Evolutionary conservation across 2,113 vertebrate species (phyloP).

Genomic region (Silurus meridionalis): DNA sequence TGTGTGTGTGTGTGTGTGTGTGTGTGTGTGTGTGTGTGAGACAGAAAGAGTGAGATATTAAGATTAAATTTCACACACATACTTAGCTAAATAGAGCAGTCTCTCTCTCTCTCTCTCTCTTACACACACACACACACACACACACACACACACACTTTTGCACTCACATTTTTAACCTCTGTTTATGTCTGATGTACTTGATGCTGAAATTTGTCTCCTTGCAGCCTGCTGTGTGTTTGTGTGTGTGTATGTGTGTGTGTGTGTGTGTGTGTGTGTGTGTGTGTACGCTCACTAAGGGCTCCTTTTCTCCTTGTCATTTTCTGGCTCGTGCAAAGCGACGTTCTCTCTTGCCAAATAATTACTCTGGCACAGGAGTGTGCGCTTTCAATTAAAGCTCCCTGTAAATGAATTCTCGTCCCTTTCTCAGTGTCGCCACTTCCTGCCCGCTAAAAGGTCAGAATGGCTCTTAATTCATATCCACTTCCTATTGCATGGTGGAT

Average conservation of each 20-base stretch:
- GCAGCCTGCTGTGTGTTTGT: background rate
- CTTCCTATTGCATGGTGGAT: background rate
- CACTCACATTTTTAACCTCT: slow-evolving; percentile 4
- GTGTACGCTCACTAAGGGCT: background rate
- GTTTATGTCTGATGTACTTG: slow-evolving; percentile 12
- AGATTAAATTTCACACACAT: slow-evolving; percentile 14
- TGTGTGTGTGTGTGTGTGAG: background rate
- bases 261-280: slow-evolving; percentile 57
- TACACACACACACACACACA: too few species aligned
- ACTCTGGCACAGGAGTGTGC: slow-evolving; percentile 40
- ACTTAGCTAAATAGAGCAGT: background rate
- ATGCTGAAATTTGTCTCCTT: slow-evolving; percentile 12
- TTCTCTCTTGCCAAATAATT: slow-evolving; percentile 41
- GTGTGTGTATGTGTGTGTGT: slow-evolving; percentile 42
- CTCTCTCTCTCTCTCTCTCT: too few species aligned
- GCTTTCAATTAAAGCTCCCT: slow-evolving; percentile 45
- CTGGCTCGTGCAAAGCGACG: slow-evolving; percentile 19
- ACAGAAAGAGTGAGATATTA: background rate
- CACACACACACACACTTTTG: slow-evolving; percentile 27
- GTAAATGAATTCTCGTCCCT: slow-evolving; percentile 39
- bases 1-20: background rate
- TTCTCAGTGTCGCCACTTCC: background rate
- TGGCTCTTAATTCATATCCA: slow-evolving; percentile 35
- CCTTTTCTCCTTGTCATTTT: slow-evolving; percentile 28
- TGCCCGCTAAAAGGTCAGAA: slow-evolving; percentile 34